A percentile compares a stretch with the other conserved stretches of the same genome.
Conservation (phyloP, 1,140 invertebrate species). For the Heliconius congener region DNA sequence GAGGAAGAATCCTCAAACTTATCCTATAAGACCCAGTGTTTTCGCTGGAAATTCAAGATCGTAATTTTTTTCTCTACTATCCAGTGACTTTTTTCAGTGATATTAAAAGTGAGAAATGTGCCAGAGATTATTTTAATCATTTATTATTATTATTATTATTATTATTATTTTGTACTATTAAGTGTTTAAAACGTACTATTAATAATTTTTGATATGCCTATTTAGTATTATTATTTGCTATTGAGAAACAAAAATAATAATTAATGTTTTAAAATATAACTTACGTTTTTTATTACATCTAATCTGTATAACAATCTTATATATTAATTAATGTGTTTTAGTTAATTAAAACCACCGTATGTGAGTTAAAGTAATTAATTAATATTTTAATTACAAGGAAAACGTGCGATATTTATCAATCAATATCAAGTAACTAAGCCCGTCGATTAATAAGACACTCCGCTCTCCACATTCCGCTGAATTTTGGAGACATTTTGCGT, state of each 20-base stretch:
- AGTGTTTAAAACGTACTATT: background rate
- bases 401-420: background rate
- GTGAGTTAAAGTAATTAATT: background rate
- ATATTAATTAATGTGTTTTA: background rate
- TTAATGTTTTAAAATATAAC: background rate
- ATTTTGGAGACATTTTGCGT: background rate
- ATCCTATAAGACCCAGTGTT: conserved; percentile 48
- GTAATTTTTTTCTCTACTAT: background rate
- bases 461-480: background rate
- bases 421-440: background rate
- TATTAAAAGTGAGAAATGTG: background rate
- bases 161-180: background rate
- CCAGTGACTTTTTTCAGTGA: background rate
- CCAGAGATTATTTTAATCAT: conserved; percentile 1
- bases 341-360: background rate
- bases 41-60: conserved; percentile 14
- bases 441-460: background rate
- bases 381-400: background rate
- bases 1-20: conserved; percentile 66
- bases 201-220: background rate
- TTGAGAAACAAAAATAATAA: background rate
- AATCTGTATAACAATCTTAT: background rate
- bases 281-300: background rate
- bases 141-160: background rate
- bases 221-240: background rate